Conservation (phyloP, 2,113 vertebrate species). For the Nothocercus nigrocapillus region DNA sequence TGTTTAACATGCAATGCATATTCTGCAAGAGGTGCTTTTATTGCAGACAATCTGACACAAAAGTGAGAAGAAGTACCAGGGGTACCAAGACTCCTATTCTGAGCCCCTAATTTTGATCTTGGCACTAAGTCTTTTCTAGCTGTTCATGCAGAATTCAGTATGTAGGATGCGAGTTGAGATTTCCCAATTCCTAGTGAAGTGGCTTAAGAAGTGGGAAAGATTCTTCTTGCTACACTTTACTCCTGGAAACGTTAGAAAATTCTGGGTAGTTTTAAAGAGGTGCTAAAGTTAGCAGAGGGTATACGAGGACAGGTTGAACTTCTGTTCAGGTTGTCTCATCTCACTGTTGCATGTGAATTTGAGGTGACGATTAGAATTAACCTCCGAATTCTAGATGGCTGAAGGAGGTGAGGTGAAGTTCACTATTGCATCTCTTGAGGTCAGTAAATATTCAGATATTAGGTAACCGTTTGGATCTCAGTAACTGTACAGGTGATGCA, state of each 20-base stretch:
- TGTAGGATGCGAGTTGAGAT: background rate
- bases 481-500: background rate
- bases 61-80: background rate
- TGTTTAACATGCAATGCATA: background rate
- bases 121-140: background rate
- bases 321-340: background rate
- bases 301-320: background rate
- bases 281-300: background rate
- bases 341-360: background rate
- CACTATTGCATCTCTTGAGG: background rate
- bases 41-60: background rate
- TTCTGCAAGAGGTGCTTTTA: background rate
- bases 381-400: background rate
- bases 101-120: background rate
- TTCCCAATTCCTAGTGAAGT: background rate
- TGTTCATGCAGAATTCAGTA: background rate
- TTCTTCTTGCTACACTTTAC: background rate
- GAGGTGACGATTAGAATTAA: background rate
- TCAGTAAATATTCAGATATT: background rate
- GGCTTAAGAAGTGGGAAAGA: background rate
- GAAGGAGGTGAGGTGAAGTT: background rate
- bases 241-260: background rate
- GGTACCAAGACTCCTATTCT: background rate
- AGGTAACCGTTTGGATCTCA: fast-evolving
- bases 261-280: background rate